Evolutionary conservation across 1,140 invertebrate genomes (phyloP).

Genomic region (Augochlora pura): DNA sequence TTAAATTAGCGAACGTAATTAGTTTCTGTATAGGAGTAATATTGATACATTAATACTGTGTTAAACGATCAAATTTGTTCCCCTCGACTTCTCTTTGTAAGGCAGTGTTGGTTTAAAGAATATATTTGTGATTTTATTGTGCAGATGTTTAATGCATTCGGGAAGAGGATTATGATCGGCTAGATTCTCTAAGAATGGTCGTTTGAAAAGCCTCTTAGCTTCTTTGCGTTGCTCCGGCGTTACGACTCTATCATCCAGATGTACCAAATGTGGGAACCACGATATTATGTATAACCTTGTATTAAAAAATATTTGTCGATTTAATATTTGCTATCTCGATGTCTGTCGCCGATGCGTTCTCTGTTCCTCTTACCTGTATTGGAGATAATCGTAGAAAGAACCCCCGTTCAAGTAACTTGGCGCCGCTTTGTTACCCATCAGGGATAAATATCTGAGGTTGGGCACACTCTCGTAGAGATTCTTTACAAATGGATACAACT

Average conservation of each 20-base stretch:
- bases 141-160: conserved; percentile 70
- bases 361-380: conserved; percentile 85
- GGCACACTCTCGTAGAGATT: conserved; percentile 84
- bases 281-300: conserved; percentile 86
- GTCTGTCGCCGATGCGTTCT: not conserved
- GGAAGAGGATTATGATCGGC: conserved; percentile 65
- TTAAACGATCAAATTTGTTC: conserved; percentile 68
- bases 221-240: conserved; percentile 83
- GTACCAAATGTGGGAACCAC: conserved; percentile 83
- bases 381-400: conserved; percentile 87
- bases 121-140: conserved; percentile 67
- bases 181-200: conserved; percentile 81
- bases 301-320: not conserved
- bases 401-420: conserved; percentile 88
- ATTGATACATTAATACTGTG: conserved; percentile 60
- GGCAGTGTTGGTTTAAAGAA: conserved; percentile 63
- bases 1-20: not conserved
- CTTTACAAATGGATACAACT: conserved; percentile 86
- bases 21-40: not conserved
- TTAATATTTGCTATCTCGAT: not conserved
- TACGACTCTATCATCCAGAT: conserved; percentile 85
- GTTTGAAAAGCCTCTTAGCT: conserved; percentile 82
- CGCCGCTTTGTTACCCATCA: conserved; percentile 90
- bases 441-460: conserved; percentile 84
- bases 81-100: conserved; percentile 48